A percentile compares a stretch with the other conserved stretches of the same genome.
Evolutionary conservation across 2,797 vertebrate species (phyloP).

Genomic region (Crenuchus spilurus): DNA sequence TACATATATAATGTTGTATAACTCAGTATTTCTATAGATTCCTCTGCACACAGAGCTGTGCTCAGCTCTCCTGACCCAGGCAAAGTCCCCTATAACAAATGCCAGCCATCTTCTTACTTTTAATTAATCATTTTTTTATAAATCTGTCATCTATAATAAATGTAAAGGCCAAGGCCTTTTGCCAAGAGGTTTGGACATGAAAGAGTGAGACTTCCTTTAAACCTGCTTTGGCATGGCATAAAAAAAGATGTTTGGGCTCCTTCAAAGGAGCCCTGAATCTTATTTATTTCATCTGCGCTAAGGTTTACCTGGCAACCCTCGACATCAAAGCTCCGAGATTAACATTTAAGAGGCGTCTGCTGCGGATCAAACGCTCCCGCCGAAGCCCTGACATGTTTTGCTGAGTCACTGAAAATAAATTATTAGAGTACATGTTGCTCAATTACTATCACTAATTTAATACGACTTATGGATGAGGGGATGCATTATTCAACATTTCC

Average conservation of each 20-base stretch:
- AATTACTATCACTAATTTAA: slow-evolving; percentile 29
- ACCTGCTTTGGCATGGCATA: slow-evolving; percentile 72
- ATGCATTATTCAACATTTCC: slow-evolving; percentile 31
- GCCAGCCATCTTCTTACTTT: slow-evolving; percentile 23
- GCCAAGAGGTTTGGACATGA: slow-evolving; percentile 75
- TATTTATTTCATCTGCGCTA: slow-evolving; percentile 75
- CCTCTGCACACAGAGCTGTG: not conserved
- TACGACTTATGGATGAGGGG: slow-evolving; percentile 5
- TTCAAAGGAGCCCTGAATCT: slow-evolving; percentile 77
- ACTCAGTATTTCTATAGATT: not conserved
- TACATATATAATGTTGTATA: not conserved
- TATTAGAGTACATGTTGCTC: slow-evolving; percentile 46
- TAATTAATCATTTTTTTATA: slow-evolving; percentile 48
- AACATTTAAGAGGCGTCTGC: slow-evolving; percentile 68
- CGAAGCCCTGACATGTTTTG: slow-evolving; percentile 54
- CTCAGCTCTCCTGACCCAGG: not conserved
- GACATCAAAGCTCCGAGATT: slow-evolving; percentile 76
- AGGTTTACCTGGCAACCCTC: slow-evolving; percentile 70
- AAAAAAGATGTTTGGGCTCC: slow-evolving; percentile 74
- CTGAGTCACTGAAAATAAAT: slow-evolving; percentile 55
- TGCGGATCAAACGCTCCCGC: slow-evolving; percentile 58
- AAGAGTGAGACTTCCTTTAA: slow-evolving; percentile 72
- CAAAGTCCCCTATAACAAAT: slow-evolving; percentile 1
- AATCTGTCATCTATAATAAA: slow-evolving; percentile 72
- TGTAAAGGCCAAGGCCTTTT: slow-evolving; percentile 71